Base-by-base conservation (phyloP, 2,113 vertebrate species). In the Corapipo altera region DNA sequence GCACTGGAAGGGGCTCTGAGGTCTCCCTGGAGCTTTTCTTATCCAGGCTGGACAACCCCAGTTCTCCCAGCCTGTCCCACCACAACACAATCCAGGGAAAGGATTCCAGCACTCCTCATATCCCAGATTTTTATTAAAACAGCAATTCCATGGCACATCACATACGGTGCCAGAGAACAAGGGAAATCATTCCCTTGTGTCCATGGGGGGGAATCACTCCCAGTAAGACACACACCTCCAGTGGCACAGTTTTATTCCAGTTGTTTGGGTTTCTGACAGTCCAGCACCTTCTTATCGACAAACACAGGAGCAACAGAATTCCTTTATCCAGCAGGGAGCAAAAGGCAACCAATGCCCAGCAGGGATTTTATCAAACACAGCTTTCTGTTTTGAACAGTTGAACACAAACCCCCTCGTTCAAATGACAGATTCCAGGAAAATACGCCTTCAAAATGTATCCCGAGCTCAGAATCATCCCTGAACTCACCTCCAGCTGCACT, bases 371-470 rank as follows among this genome's bases (percentile, higher is more conserved):
- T 70, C 54, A 74, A 95, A 70, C 4, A 1, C 73, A 91, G 72
- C 61, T 51, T 93, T 51, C 93, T 94, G 57, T 87, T 93, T 92
- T 55, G 67, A 92, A 69, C 61, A 39, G 7, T 43, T 9, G 59
- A 92, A 52, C 79, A 67, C 27, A 58, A 65, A 75, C 44, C 21
- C 19, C 24, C 59, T 21, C 49, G 41, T 48, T 69, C 72, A 80
- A 91, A 92, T 65, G 61, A 74, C 27, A 57, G 67, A 23, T 28
- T 75, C 48, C 66, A 64, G 58, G 81, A 84, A 92, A 78, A 3
- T 1, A 64, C 0, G 43, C 49, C n/a, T 84, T 77, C 65, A 79
- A 35, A 88, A 57, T 22, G 32, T 6, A 58, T 23, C 57, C 57
- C 20, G 21, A 35, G 57, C 57, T 58, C 33, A 59, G 57, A 59